Percentiles rank a stretch among this genome's conserved stretches.
Conservation (phyloP, 2,113 vertebrate species). For the Ceyx cyanopectus region DNA sequence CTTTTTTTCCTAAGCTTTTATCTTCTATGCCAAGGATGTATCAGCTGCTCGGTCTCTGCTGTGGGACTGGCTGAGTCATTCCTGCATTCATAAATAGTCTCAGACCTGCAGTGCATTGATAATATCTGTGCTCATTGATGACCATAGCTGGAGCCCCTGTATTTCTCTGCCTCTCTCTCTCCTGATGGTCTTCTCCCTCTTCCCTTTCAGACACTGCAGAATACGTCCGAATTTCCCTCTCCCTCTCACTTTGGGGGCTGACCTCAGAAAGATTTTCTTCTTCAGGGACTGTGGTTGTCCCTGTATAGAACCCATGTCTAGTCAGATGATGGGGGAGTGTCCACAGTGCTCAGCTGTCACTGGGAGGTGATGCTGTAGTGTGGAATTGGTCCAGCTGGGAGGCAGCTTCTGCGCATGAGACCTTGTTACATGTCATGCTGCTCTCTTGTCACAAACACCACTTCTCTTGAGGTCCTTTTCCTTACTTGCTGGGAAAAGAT, state of each 20-base stretch:
- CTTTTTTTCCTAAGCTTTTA: neutral
- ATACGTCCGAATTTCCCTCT: neutral
- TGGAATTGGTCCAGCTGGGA: neutral
- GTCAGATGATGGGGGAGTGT: neutral
- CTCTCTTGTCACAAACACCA: neutral
- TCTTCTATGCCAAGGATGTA: neutral
- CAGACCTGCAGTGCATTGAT: constrained; percentile 17
- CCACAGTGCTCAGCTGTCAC: accelerated
- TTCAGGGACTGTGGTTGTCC: neutral
- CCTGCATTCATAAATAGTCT: neutral
- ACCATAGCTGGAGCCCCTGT: neutral
- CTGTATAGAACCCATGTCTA: neutral
- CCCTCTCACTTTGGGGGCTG: neutral
- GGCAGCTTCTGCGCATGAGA: neutral
- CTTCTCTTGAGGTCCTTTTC: neutral
- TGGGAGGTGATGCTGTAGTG: neutral
- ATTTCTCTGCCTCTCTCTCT: neutral
- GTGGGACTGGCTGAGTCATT: constrained; percentile 37
- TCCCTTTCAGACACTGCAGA: neutral
- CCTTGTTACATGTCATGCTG: neutral
- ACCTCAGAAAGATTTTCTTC: neutral
- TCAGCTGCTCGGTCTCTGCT: neutral
- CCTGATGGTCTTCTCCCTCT: neutral
- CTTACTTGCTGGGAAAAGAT: neutral
- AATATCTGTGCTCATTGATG: neutral